These are phyloP conservation scores for Teinopalpus imperialis DNA, from an alignment of 2,888 invertebrate genomes.

Conservation along the genomic window DNA sequence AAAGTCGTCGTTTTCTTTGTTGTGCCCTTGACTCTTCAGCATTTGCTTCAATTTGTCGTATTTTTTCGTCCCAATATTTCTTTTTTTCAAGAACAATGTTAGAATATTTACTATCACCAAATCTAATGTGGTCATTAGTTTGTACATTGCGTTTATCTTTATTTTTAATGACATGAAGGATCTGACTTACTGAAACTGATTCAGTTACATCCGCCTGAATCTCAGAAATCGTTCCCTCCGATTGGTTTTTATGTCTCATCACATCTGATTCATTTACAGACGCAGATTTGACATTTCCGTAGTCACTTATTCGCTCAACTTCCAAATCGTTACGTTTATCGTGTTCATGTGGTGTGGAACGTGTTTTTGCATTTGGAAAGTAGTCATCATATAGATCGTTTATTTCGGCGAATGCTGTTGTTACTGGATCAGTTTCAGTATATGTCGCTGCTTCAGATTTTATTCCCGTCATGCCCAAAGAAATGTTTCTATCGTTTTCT, in stretches of 20 bases:
- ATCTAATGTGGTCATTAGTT: slow-evolving; percentile 47
- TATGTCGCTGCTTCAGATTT: slow-evolving; percentile 48
- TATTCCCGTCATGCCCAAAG: slow-evolving; percentile 50
- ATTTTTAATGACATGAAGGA: slow-evolving; percentile 52
- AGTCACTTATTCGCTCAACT: slow-evolving; percentile 41
- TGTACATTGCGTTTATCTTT: slow-evolving; percentile 33
- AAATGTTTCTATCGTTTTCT: slow-evolving; percentile 64
- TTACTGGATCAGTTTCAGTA: slow-evolving; percentile 59
- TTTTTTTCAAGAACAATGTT: slow-evolving; percentile 75
- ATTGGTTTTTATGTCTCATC: slow-evolving; percentile 65
- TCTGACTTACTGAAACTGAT: slow-evolving; percentile 77
- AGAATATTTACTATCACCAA: slow-evolving; percentile 47
- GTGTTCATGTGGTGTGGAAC: slow-evolving; percentile 42
- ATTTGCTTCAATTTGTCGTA: slow-evolving; percentile 67
- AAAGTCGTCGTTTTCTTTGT: slow-evolving; percentile 55
- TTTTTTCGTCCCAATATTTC: slow-evolving; percentile 77
- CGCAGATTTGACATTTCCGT: slow-evolving; percentile 71
- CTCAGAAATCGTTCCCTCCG: slow-evolving; percentile 78
- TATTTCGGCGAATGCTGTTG: slow-evolving; percentile 73
- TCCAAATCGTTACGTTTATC: slow-evolving; percentile 34
- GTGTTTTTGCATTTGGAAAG: slow-evolving; percentile 54
- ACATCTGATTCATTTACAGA: slow-evolving; percentile 74
- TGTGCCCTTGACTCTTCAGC: slow-evolving; percentile 54
- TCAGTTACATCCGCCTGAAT: slow-evolving; percentile 79
- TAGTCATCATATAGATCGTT: slow-evolving; percentile 65